Evolutionary conservation across 2,113 vertebrate genomes (phyloP), one percentile per base, ranked within the genome.

Genomic region (Hylia prasina): DNA sequence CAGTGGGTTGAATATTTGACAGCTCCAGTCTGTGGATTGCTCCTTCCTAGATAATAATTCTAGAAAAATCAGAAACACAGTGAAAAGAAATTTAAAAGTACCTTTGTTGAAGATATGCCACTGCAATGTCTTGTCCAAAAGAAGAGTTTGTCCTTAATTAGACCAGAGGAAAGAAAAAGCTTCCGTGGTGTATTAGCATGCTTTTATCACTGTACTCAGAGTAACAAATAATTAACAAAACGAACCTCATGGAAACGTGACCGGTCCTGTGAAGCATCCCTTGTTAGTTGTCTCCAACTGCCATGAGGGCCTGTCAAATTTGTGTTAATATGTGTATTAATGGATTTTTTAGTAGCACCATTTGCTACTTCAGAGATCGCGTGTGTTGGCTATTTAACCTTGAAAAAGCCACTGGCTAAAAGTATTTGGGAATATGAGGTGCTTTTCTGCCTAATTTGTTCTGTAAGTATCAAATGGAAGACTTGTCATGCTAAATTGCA

Each of bases 381-480:
- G 56, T 39, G 65, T 87, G 91, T 94, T 28, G 20, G 75, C 94
- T 84, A 68, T 95, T 97, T 97, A 97, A 97, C 97, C 97, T 97
- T 82, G 57, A 91, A 56, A 89, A 97, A 68, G 51, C 61, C 90
- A 91, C 68, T 93, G 94, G 79, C 78, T 94, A 65, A 82, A 89
- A 82, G 61, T 89, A 37, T 96, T 96, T 88, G 77, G 87, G 87
- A 97, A 96, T 97, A 94, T 69, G 94, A 96, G 87, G 91, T 93
- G 88, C 63, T 96, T 97, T 97, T 97, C 94, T 97, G 96, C 94
- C 91, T 94, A 96, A 97, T 98, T 98, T 98, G 89, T 94, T 97
- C 96, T 87, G 73, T 95, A 96, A 97, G 93, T 94, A 87, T 83
- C 96, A 96, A 93, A 95, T 86, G 91, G 95, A 97, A 95, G 93